Base-by-base conservation (phyloP, 2,113 vertebrate genomes). In the Pterocles orientalis region DNA sequence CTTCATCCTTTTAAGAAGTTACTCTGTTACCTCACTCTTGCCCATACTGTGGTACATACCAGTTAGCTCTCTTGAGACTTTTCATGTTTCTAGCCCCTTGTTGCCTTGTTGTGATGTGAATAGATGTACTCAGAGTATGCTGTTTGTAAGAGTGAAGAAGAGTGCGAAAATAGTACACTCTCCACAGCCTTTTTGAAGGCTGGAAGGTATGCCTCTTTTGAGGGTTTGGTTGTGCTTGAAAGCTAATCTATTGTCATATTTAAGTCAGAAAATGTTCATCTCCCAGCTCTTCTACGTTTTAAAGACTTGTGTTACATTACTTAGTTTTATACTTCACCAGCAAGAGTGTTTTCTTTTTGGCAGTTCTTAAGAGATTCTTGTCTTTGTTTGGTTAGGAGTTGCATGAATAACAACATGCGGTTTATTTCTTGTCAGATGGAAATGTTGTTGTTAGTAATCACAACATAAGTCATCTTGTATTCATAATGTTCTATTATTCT, bases 311-410 rank as follows among this genome's bases (percentile, higher is more conserved):
- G 12, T 51, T 78, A 12, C 34, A 43, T 95, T 91, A 90, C 66
- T 53, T 75, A 51, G 28, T 56, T 87, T 84, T 60, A n/a, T 89
- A 90, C 26, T 91, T 82, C 18, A 68, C 43, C 19, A 60, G 25
- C 43, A 76, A 82, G 77, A 68, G 19, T 86, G 58, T 71, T 95
- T 89, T 78, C 56, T 79, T 86, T 90, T 56, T 76, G 43, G 50
- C 61, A 82, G 20, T 60, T 90, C 69, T 84, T 65, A 79, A 91
- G 92, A 90, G 86, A 82, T 86, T 83, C 81, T 94, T 84, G 34
- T 93, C 65, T 90, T 91, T 50, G 14, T 94, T 78, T 93, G 82
- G 87, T 95, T 93, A 94, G 82, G 65, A 87, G 34, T 90, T 91
- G 73, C 57, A 24, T 47, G 70, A 82, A 39, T 82, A 93, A 87